Evolutionary conservation across 2,888 invertebrate species (phyloP).

Genomic region (Acrobasis repandana): DNA sequence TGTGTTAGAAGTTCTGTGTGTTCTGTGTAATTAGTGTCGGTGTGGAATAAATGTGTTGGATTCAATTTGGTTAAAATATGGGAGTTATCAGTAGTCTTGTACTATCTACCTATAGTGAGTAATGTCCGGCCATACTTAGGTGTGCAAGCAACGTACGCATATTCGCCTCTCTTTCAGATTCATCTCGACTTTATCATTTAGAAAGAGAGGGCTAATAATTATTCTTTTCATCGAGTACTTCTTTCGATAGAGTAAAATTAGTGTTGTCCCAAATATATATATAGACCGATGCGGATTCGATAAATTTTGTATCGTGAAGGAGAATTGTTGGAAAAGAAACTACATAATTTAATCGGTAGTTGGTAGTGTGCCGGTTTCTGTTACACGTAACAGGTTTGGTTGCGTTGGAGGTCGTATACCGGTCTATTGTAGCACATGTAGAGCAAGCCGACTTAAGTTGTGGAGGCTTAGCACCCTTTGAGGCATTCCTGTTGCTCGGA

Average conservation of each 20-base stretch:
- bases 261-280: slow-evolving; percentile 54
- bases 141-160: slow-evolving; percentile 82
- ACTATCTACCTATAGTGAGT: slow-evolving; percentile 82
- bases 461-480: slow-evolving; percentile 57
- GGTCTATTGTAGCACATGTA: slow-evolving; percentile 77
- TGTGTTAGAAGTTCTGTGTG: slow-evolving; percentile 70
- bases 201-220: slow-evolving; percentile 67
- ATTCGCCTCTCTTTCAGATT: slow-evolving; percentile 74
- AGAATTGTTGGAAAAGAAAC: slow-evolving; percentile 38
- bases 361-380: slow-evolving; percentile 56
- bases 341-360: slow-evolving; percentile 50
- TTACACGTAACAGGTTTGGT: slow-evolving; percentile 79
- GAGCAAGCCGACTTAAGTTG: slow-evolving; percentile 61
- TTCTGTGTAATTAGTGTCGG: slow-evolving; percentile 51
- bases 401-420: slow-evolving; percentile 78
- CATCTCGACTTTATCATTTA: slow-evolving; percentile 51
- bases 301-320: slow-evolving; percentile 29
- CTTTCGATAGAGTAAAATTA: slow-evolving; percentile 54
- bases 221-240: slow-evolving; percentile 59
- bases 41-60: slow-evolving; percentile 54
- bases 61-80: slow-evolving; percentile 49
- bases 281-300: slow-evolving; percentile 39
- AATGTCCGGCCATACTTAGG: slow-evolving; percentile 83
- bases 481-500: slow-evolving; percentile 66
- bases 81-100: slow-evolving; percentile 69